These are phyloP conservation scores for Thalassarche chlororhynchos DNA, from an alignment of 2,113 vertebrate genomes.

Conservation along the genomic window DNA sequence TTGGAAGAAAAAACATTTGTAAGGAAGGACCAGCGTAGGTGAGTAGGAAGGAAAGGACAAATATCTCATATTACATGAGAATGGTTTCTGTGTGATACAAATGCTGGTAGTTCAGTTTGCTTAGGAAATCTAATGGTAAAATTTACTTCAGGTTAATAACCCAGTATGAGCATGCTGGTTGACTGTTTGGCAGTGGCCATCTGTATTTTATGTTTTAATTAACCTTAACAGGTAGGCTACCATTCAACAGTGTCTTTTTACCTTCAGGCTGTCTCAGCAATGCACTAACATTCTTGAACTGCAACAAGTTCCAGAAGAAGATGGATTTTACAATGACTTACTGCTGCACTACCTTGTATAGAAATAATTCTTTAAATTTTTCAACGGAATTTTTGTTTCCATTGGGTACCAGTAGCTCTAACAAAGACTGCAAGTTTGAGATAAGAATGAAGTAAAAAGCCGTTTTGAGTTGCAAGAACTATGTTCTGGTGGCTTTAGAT, in stretches of 20 bases:
- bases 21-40: constrained; percentile 91
- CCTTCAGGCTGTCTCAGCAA: neutral
- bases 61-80: fast-evolving
- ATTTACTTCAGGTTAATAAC: neutral
- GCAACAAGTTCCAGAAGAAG: neutral
- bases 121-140: neutral
- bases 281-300: neutral
- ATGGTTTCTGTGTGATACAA: neutral
- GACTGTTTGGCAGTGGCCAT: neutral
- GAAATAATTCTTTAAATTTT: neutral
- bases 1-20: constrained; percentile 88
- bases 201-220: neutral
- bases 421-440: neutral
- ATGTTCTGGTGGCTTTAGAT: neutral
- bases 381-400: neutral
- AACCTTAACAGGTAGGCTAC: neutral
- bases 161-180: neutral
- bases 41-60: constrained; percentile 54
- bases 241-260: neutral
- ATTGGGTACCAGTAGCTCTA: neutral
- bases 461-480: neutral
- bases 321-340: neutral
- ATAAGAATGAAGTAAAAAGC: neutral
- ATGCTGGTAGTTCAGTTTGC: neutral
- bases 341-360: neutral